phyloP scores from a whole-genome alignment of 2,888 invertebrate genomes.

The Limnephilus rhombicus region DNA sequence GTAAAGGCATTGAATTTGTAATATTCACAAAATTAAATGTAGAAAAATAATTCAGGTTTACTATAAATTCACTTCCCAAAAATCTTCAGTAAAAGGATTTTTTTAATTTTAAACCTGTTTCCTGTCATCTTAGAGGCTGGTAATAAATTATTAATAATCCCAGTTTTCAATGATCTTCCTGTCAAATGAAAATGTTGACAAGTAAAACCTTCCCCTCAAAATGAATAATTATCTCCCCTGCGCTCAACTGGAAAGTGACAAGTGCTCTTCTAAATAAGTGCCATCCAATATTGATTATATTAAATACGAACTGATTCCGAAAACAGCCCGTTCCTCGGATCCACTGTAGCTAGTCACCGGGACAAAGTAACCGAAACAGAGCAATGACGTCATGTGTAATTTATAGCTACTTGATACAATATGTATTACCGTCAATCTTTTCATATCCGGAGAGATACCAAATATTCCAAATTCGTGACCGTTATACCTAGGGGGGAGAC shows the following conservation, averaged over 20 bases:
- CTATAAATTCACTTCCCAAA: neutral
- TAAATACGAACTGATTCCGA: too few species aligned
- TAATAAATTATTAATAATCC: neutral
- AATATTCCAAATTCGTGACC: too few species aligned
- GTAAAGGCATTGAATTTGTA: too few species aligned
- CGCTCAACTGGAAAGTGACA: neutral
- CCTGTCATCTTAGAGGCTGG: neutral
- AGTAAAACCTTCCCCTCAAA: conserved; percentile 65
- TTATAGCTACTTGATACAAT: too few species aligned
- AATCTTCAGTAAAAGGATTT: neutral
- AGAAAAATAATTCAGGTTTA: too few species aligned
- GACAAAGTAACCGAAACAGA: too few species aligned
- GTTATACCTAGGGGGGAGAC: too few species aligned
- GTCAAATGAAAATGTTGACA: conserved; percentile 24
- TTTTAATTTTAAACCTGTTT: neutral
- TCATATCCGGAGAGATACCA: too few species aligned
- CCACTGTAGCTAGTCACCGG: too few species aligned
- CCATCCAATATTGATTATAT: conserved; percentile 5
- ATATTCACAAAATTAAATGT: neutral
- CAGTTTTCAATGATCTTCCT: neutral
- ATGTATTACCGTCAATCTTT: too few species aligned
- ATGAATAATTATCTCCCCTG: conserved; percentile 25
- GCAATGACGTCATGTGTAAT: too few species aligned
- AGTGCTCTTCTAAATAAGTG: neutral
- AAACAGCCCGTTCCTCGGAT: too few species aligned